Conservation (phyloP, 2,888 invertebrate species). For the Andricus quercusramuli region DNA sequence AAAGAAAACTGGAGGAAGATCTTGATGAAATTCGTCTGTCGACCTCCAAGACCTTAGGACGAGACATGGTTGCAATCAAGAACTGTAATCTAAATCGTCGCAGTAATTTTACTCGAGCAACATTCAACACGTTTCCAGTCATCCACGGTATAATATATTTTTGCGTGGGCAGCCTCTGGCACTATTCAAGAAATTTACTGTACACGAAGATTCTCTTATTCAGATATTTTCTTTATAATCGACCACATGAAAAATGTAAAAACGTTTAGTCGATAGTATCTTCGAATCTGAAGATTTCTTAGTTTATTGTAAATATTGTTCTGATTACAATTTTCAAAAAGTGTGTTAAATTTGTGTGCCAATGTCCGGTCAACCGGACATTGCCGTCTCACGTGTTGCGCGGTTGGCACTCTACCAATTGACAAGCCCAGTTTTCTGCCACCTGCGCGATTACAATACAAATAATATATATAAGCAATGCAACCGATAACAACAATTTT, state of each 20-base stretch:
- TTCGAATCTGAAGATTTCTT: too few species aligned
- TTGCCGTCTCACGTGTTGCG: conserved; percentile 62
- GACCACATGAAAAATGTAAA: too few species aligned
- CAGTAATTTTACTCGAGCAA: conserved; percentile 42
- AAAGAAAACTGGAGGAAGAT: not conserved
- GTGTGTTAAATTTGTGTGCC: not conserved
- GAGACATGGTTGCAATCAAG: conserved; percentile 40
- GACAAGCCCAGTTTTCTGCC: conserved; percentile 18
- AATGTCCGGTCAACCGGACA: conserved; percentile 3
- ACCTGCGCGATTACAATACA: conserved; percentile 26
- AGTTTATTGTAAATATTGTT: too few species aligned
- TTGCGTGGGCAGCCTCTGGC: conserved; percentile 25
- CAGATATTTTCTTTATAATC: not conserved
- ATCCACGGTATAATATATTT: conserved; percentile 29
- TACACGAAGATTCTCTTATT: conserved; percentile 5
- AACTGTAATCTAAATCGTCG: conserved; percentile 49
- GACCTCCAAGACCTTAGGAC: not conserved
- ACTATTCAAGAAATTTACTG: not conserved
- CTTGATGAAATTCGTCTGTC: conserved; percentile 22
- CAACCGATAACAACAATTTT: too few species aligned
- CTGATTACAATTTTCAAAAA: too few species aligned
- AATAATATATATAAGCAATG: too few species aligned
- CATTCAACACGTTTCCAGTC: conserved; percentile 28
- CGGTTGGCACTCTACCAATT: conserved; percentile 62
- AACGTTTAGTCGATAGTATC: too few species aligned